These are phyloP conservation scores for Hippocampus barbouri DNA, from an alignment of 2,113 vertebrate species.

Conservation along the genomic window DNA sequence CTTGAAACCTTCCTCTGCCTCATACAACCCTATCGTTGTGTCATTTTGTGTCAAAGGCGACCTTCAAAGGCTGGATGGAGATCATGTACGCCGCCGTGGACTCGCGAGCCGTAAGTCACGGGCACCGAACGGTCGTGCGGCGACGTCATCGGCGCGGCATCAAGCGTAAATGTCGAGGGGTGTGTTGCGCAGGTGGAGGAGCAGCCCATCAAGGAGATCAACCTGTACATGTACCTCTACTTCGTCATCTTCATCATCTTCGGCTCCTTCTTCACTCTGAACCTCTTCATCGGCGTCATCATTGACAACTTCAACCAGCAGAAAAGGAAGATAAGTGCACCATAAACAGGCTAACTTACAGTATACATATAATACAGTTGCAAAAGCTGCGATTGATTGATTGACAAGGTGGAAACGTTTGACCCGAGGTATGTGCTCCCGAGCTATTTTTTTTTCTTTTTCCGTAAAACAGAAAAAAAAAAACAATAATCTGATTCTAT, in stretches of 20 bases:
- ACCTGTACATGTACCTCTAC: conserved; percentile 96
- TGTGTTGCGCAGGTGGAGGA: conserved; percentile 61
- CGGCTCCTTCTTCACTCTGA: conserved; percentile 96
- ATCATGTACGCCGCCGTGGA: conserved; percentile 98
- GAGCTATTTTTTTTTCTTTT: too few species aligned
- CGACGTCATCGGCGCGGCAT: too few species aligned
- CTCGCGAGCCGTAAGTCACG: conserved; percentile 80
- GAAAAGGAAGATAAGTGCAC: conserved; percentile 92
- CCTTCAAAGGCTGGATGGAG: conserved; percentile 98
- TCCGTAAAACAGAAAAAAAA: too few species aligned
- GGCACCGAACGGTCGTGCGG: not conserved
- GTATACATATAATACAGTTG: too few species aligned
- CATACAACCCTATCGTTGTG: not conserved
- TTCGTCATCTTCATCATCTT: conserved; percentile 96
- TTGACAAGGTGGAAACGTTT: too few species aligned
- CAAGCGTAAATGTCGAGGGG: not conserved
- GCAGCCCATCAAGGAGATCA: conserved; percentile 83
- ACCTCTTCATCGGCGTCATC: conserved; percentile 97
- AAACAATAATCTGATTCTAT: too few species aligned
- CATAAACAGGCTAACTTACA: too few species aligned
- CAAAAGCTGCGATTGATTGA: too few species aligned
- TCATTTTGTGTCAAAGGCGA: conserved; percentile 74
- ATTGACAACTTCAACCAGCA: conserved; percentile 99
- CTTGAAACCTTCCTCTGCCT: too few species aligned
- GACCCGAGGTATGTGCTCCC: too few species aligned